Evolutionary conservation across 2,888 invertebrate species (phyloP), one percentile per base, ranked within the genome.

Genomic region (Epistrophe eligans): DNA sequence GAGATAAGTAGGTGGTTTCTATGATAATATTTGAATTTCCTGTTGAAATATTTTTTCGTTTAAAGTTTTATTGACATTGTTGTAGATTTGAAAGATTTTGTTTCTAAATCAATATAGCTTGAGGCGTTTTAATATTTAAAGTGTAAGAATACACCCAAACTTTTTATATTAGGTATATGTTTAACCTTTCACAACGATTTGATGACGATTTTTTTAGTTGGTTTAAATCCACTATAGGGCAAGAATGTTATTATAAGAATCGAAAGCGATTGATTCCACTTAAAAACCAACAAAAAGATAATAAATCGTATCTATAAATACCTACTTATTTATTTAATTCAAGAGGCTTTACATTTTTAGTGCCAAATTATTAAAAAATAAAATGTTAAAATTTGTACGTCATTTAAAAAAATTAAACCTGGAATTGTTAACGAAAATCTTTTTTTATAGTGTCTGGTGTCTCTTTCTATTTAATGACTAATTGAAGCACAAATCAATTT

Each of bases 21-120:
- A 79, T 83, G 79, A 45, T 83, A 79, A 83, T 83, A 77, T 77
- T 38, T 50, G 66, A 72, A 73, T 67, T 79, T 67, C 19, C 55
- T 62, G 66, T 60, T 74, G 62, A 40, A 79, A 74, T 28, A 24
- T 19, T 60, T 43, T 62, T 62, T 58, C 62, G 62, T 79, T 83
- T 64, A 71, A 84, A 77, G 72, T 84, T 84, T 77, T 80, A 84
- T 77, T 84, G 66, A 76, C 58, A 45, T 71, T 66, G 64, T 17
- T 32, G 40, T 19, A 55, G 58, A 80, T 74, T 76, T 80, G 50
- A 24, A n/a, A 48, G 52, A 76, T 67, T 79, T 40, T 32, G 24
- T 84, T 60, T n/a, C 9, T n/a, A 35, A 48, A 66, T 67, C 67
- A 55, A 64, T 55, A 79, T 55, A 9, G 70, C 76, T 45, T 2